These are phyloP conservation scores for Ceuthmochares aereus DNA, from an alignment of 2,113 vertebrate species.

Conservation along the genomic window DNA sequence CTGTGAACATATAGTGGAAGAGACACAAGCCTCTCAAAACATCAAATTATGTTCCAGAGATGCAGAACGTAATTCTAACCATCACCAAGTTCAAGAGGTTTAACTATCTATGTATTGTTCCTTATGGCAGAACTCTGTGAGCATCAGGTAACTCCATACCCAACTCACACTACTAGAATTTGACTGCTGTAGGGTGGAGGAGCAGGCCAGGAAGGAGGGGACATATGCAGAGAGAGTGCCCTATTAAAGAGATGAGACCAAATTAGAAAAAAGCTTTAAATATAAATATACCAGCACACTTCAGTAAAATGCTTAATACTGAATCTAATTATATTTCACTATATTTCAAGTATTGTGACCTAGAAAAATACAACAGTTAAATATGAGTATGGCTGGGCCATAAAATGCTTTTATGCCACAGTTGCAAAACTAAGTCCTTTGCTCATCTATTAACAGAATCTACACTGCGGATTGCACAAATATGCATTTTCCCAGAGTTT, in stretches of 20 bases:
- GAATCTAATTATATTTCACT: not conserved
- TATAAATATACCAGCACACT: not conserved
- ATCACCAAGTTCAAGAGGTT: not conserved
- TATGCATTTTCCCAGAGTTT: not conserved
- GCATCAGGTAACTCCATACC: not conserved
- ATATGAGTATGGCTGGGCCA: not conserved
- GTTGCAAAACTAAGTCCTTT: not conserved
- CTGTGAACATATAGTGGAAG: not conserved
- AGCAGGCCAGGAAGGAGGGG: not conserved
- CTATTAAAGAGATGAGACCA: not conserved
- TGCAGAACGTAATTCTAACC: not conserved
- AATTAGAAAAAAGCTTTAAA: not conserved
- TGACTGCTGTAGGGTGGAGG: not conserved
- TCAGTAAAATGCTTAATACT: not conserved
- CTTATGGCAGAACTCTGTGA: not conserved
- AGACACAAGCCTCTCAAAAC: not conserved
- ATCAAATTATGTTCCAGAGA: not conserved
- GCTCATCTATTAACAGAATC: not conserved
- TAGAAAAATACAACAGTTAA: not conserved
- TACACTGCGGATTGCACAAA: not conserved
- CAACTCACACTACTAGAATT: not conserved
- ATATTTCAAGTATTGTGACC: not conserved
- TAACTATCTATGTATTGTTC: not conserved
- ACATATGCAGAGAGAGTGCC: rapidly evolving
- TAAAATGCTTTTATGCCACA: not conserved